Percentiles rank a stretch among this genome's conserved stretches.
Conservation (phyloP, 2,888 invertebrate species). For the Archips xylosteana region DNA sequence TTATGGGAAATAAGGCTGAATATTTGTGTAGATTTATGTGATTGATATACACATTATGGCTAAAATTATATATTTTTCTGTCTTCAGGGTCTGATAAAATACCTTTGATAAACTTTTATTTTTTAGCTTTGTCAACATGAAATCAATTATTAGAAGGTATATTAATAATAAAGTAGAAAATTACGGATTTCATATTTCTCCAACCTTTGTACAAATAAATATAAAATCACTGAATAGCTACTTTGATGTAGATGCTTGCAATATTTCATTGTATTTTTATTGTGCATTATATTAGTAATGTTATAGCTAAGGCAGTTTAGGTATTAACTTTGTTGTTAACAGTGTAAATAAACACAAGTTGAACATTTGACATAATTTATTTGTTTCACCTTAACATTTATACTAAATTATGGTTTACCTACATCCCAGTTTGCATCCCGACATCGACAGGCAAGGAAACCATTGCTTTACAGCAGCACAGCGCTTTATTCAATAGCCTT, state of each 20-base stretch:
- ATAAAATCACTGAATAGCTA: not conserved
- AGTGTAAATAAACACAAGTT: slow-evolving; percentile 22
- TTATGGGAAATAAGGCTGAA: no score
- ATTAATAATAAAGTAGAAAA: not conserved
- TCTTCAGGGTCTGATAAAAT: not conserved
- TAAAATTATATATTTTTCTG: no score
- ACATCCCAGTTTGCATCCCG: not conserved
- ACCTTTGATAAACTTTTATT: not conserved
- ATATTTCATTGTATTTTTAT: no score
- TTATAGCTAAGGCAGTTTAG: not conserved
- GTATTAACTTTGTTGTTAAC: not conserved
- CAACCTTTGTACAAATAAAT: not conserved
- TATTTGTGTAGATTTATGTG: no score
- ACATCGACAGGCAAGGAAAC: not conserved
- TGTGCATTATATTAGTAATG: not conserved
- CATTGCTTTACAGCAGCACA: not conserved
- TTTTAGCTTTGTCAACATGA: not conserved
- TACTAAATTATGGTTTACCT: not conserved
- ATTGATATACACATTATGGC: no score
- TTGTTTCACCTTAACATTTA: not conserved
- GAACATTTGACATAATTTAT: slow-evolving; percentile 28
- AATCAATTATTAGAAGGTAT: not conserved
- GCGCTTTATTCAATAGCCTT: not conserved
- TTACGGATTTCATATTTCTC: not conserved
- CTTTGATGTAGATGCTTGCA: no score